Evolutionary conservation across 2,113 vertebrate genomes (phyloP).

Genomic region (Sisor rabdophorus): DNA sequence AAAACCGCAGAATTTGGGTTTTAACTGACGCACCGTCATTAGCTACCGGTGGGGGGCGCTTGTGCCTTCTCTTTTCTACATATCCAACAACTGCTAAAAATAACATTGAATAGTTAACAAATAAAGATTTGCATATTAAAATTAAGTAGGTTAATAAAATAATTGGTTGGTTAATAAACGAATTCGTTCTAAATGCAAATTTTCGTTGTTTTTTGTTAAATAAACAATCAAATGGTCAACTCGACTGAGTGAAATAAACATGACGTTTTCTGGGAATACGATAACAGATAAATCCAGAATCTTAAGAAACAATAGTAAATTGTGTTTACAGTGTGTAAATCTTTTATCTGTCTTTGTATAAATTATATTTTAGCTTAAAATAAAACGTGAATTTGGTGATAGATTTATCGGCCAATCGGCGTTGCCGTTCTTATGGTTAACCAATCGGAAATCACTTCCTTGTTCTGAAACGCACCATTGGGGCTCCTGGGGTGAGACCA

Average conservation of each 20-base stretch:
- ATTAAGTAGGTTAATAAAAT: no score
- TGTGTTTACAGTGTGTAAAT: no score
- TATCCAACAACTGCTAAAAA: not conserved
- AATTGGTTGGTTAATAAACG: not conserved
- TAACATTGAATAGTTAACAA: not conserved
- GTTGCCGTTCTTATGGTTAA: not conserved
- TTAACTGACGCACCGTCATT: not conserved
- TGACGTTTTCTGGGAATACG: not conserved
- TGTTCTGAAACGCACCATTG: slow-evolving; percentile 35
- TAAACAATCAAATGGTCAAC: no score
- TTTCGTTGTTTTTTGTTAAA: not conserved
- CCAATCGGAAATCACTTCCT: slow-evolving; percentile 51
- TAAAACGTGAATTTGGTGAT: not conserved
- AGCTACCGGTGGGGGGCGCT: not conserved
- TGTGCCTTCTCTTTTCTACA: not conserved
- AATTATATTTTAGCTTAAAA: slow-evolving; percentile 1
- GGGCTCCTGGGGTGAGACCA: slow-evolving; percentile 51
- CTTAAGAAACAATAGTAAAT: not conserved
- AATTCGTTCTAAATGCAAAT: not conserved
- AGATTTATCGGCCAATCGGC: slow-evolving; percentile 55
- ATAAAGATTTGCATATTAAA: no score
- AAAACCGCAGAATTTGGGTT: not conserved
- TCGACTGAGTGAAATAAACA: no score
- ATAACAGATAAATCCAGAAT: not conserved
- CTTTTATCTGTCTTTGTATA: not conserved